Evolutionary conservation across 2,797 vertebrate genomes (phyloP), one percentile per base, ranked within the genome.

Genomic region (Hydrocynus forskahlii): DNA sequence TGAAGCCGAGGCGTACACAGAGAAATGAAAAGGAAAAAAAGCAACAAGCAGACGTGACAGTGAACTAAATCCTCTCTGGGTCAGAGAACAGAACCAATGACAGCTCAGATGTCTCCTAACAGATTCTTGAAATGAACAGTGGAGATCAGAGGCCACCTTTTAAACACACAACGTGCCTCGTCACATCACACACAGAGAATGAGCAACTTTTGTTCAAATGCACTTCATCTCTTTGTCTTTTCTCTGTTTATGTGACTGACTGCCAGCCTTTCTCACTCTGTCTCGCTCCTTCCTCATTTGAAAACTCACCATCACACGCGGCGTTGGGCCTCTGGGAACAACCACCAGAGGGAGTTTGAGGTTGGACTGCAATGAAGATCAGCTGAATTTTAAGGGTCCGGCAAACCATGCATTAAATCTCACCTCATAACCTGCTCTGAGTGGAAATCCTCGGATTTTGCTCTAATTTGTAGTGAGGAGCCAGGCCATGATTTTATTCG

Each of bases 331-430:
- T 78, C 68, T n/a, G 68, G 9, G 57, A 83, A 45, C 76, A 38
- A 78, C 78, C 84, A 81, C 77, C 84, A 81, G 84, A 82, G 80
- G 77, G 78, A 84, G 78, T 67, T 76, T 86, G 80, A 87, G 76
- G 25, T 75, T 74, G 52, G 81, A 40, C 38, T 72, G 69, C 72
- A 75, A 78, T 83, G 57, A 80, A 84, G 75, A 79, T 82, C 76
- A 55, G 75, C 68, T 21, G 54, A n/a, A 67, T 78, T 75, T 82
- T 78, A 66, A 80, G 79, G 67, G 72, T 8, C 68, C 25, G 60
- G 64, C 52, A 66, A 86, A 66, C 74, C 63, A 75, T 10, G 50
- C 19, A 43, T 79, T 82, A 75, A 71, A 84, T 78, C 80, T 84
- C 79, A 60, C 74, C 82, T 86, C 57, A 79, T 80, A 86, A 83